These are phyloP conservation scores for Monopterus albus DNA, from an alignment of 2,113 vertebrate genomes.

Conservation along the genomic window DNA sequence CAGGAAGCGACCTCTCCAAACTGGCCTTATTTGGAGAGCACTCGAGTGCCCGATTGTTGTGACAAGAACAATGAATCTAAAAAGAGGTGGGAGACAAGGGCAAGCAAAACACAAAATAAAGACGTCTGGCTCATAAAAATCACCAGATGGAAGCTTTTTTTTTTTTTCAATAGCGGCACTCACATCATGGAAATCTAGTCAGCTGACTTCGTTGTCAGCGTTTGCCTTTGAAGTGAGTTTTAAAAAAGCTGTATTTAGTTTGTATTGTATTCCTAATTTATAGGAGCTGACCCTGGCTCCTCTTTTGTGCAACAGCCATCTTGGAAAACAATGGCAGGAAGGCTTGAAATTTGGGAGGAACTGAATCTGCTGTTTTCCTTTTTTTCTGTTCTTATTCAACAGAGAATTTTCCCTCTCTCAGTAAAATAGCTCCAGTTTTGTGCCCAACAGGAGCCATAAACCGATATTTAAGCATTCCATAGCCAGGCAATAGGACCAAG, in stretches of 20 bases:
- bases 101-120: conserved; percentile 67
- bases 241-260: conserved; percentile 86
- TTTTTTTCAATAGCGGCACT: conserved; percentile 63
- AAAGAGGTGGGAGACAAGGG: conserved; percentile 60
- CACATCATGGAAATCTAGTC: conserved; percentile 73
- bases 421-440: conserved; percentile 88
- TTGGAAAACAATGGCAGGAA: conserved; percentile 98
- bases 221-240: conserved; percentile 87
- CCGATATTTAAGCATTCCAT: conserved; percentile 84
- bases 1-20: conserved; percentile 64
- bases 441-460: conserved; percentile 83
- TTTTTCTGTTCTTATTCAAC: conserved; percentile 82
- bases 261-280: conserved; percentile 95
- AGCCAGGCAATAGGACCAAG: conserved; percentile 79
- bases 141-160: conserved; percentile 47
- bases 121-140: conserved; percentile 59
- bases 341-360: conserved; percentile 89
- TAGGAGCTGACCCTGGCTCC: conserved; percentile 89
- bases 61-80: conserved; percentile 79
- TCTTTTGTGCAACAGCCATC: conserved; percentile 90
- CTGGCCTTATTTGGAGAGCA: conserved; percentile 74
- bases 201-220: conserved; percentile 56
- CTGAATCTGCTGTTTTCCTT: conserved; percentile 89
- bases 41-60: conserved; percentile 66
- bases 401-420: conserved; percentile 85